A percentile compares a stretch with the other conserved stretches of the same genome.
These are phyloP conservation scores for Lepidurus apus DNA, from an alignment of 1,140 invertebrate genomes.

Conservation along the genomic window DNA sequence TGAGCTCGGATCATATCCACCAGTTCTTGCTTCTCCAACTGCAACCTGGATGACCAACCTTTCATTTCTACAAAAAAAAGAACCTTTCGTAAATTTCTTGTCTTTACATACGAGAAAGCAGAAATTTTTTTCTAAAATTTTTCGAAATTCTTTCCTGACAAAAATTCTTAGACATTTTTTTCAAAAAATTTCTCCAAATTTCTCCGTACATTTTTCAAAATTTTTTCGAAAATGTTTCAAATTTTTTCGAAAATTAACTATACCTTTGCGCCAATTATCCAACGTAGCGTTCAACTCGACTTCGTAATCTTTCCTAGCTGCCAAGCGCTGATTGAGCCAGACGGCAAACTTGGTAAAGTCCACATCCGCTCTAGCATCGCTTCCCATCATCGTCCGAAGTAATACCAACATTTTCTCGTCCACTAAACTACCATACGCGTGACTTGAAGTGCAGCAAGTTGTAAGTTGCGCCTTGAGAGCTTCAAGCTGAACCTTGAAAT, in stretches of 20 bases:
- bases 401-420: neutral
- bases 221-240: neutral
- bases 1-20: slow-evolving; percentile 31
- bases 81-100: neutral
- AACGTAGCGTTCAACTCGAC: neutral
- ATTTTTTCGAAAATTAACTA: neutral
- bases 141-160: too few relatives aligned
- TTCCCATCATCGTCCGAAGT: neutral
- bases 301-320: neutral
- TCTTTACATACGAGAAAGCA: neutral
- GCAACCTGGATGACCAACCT: neutral
- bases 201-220: too few relatives aligned
- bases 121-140: too few relatives aligned
- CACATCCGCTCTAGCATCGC: neutral
- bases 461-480: neutral
- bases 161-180: too few relatives aligned
- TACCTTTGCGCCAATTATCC: neutral
- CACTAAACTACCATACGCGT: neutral
- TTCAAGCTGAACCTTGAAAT: neutral
- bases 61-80: neutral
- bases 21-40: slow-evolving; percentile 31
- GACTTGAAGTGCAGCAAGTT: neutral
- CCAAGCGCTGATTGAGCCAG: neutral
- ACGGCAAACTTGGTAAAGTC: neutral
- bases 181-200: too few relatives aligned